These are phyloP conservation scores for Harpalus rufipes DNA, from an alignment of 2,888 invertebrate genomes.

Conservation along the genomic window DNA sequence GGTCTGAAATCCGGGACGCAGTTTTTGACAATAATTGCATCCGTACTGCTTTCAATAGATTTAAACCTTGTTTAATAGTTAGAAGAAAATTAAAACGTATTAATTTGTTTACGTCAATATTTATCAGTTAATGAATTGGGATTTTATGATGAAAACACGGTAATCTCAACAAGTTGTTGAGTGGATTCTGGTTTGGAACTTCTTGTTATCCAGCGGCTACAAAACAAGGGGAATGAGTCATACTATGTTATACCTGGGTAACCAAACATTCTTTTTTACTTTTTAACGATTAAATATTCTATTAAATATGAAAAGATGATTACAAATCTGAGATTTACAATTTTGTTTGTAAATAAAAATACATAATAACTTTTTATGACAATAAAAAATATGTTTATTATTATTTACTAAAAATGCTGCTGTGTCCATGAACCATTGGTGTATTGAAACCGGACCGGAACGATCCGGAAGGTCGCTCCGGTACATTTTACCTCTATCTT, in stretches of 20 bases:
- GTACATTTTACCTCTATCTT: too few species aligned
- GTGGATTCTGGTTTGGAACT: slow-evolving; percentile 43
- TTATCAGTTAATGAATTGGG: slow-evolving; percentile 28
- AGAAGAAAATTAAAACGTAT: slow-evolving; percentile 42
- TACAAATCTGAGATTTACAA: too few species aligned
- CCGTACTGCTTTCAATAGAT: not conserved
- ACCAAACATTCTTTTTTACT: not conserved
- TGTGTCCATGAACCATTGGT: too few species aligned
- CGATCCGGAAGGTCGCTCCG: too few species aligned
- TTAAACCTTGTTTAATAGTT: not conserved
- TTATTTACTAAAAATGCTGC: too few species aligned
- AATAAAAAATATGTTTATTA: too few species aligned
- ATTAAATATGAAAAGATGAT: too few species aligned
- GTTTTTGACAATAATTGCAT: not conserved
- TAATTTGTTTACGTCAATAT: slow-evolving; percentile 61
- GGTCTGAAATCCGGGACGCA: slow-evolving; percentile 24
- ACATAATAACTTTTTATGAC: too few species aligned
- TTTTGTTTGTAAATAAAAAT: too few species aligned
- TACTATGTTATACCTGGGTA: not conserved
- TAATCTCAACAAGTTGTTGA: slow-evolving; percentile 23
- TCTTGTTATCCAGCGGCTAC: slow-evolving; percentile 12
- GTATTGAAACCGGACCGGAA: too few species aligned
- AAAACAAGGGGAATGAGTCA: slow-evolving; percentile 23
- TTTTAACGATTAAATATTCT: too few species aligned
- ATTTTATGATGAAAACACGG: slow-evolving; percentile 41